These are phyloP conservation scores for Drosophila stalkeri DNA, from an alignment of 2,888 invertebrate species.

Conservation along the genomic window DNA sequence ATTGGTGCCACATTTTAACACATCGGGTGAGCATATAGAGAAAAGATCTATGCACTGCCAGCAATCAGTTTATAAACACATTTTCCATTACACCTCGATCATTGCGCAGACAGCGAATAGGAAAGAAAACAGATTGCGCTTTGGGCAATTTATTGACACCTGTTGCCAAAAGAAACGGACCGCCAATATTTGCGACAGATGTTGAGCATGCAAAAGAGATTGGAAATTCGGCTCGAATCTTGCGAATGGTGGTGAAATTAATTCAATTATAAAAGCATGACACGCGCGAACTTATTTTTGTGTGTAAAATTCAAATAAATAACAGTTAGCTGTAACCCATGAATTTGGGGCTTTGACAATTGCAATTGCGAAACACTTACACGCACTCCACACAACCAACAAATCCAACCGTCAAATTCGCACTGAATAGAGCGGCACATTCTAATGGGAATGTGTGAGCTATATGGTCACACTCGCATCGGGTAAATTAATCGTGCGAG, in stretches of 20 bases:
- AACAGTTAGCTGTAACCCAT: slow-evolving; percentile 24
- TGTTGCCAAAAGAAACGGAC: slow-evolving; percentile 58
- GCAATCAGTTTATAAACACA: slow-evolving; percentile 42
- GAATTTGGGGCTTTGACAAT: slow-evolving; percentile 14
- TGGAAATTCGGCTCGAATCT: background rate
- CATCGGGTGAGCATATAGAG: slow-evolving; percentile 14
- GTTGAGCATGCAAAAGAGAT: slow-evolving; percentile 59
- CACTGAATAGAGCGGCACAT: slow-evolving; percentile 56
- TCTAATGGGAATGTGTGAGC: slow-evolving; percentile 36
- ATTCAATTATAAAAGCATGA: slow-evolving; percentile 48
- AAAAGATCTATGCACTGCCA: slow-evolving; percentile 18
- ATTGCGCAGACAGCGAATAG: slow-evolving; percentile 24
- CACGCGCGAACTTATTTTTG: slow-evolving; percentile 58
- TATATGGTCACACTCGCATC: slow-evolving; percentile 50
- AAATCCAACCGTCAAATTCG: slow-evolving; percentile 57
- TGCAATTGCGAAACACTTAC: slow-evolving; percentile 26
- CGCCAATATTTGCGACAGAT: slow-evolving; percentile 51
- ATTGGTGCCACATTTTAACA: slow-evolving; percentile 65
- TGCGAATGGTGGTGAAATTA: slow-evolving; percentile 31
- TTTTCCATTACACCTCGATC: slow-evolving; percentile 38
- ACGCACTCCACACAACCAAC: slow-evolving; percentile 13
- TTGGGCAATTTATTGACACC: slow-evolving; percentile 48
- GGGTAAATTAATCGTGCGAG: background rate
- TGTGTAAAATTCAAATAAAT: slow-evolving; percentile 38
- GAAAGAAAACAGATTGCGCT: slow-evolving; percentile 23